Base-by-base conservation (phyloP, 1,140 invertebrate genomes). In the Pseudomyrmex concolor region DNA sequence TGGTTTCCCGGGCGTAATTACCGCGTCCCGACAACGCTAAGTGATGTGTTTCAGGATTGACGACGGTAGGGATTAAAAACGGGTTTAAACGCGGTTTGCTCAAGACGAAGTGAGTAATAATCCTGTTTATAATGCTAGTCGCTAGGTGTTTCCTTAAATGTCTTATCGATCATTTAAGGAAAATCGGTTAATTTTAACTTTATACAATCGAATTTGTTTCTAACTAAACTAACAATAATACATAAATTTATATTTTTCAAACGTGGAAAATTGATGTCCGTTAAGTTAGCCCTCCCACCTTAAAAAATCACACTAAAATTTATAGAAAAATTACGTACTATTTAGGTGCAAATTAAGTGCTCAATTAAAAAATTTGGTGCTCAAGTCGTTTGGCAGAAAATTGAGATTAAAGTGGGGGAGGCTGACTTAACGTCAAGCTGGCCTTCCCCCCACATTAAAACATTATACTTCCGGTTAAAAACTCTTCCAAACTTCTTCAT, bases 1-100 rank as follows among this genome's bases (percentile, higher is more conserved):
- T 25, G 55, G 64, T 48, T 81, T 82, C 77, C 76, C 84, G 70
- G 57, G 17, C 84, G 62, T 70, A 78, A 86, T 89, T 86, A 88
- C 76, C 50, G 43, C 50, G n/a, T 57, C 50, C 25, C 66, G n/a
- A 43, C 43, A 59, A 66, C 66, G n/a, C 12, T 63, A 64, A 63
- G 71, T 25, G 64, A 77, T 68, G 48, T 54, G 62, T 84, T 67
- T 50, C 73, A 25, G 63, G 12, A 3, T n/a, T 64, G 8, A 43
- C 22, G 22, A 45, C 8, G 45, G 64, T 0, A 67, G 45, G 60
- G 64, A 82, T 51, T 34, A 43, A 74, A 64, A 59, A 43, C 51
- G 51, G 22, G 64, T 70, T 59, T 57, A 25, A 25, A 68, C 43
- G n/a, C 54, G 15, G 34, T 71, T 71, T 48, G 54, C n/a, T 71